Evolutionary conservation across 1,140 invertebrate genomes (phyloP).

Genomic region (Zaprionus camerounensis): DNA sequence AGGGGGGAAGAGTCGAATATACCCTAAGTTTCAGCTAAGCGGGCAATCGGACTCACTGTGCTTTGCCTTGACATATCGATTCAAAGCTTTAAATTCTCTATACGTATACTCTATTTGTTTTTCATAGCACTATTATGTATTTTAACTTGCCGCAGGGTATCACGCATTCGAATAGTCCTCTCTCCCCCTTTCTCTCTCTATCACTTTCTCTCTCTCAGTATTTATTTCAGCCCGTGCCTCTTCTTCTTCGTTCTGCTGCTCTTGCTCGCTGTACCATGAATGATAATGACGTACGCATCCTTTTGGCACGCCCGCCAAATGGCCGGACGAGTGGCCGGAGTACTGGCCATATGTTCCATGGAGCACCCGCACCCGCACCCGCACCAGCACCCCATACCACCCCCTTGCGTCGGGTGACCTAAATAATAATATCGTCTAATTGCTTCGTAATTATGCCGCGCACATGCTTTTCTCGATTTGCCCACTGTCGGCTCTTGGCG

Average conservation of each 20-base stretch:
- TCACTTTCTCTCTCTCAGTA: too few species aligned
- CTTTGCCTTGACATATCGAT: too few species aligned
- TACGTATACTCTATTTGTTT: too few species aligned
- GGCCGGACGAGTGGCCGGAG: conserved; percentile 17
- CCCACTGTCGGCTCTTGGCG: conserved; percentile 46
- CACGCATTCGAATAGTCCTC: too few species aligned
- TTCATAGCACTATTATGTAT: too few species aligned
- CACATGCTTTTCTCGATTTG: conserved; percentile 79
- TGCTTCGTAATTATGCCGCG: conserved; percentile 81
- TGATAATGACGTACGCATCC: conserved; percentile 76
- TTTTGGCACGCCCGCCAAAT: conserved; percentile 52
- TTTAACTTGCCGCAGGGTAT: too few species aligned
- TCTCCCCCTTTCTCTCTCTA: too few species aligned
- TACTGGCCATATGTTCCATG: conserved; percentile 66
- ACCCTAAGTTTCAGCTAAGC: not conserved
- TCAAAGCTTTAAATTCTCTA: too few species aligned
- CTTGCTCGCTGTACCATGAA: conserved; percentile 49
- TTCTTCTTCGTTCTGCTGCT: conserved; percentile 41
- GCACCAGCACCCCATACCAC: not conserved
- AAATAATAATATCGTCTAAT: conserved; percentile 82
- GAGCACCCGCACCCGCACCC: conserved; percentile 7
- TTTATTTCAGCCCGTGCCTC: too few species aligned
- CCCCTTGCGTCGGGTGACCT: conserved; percentile 55
- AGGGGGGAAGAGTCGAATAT: not conserved
- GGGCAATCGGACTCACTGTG: not conserved